These are phyloP conservation scores for Trichechus manatus DNA, from an alignment of 2,113 vertebrate species.

Conservation along the genomic window DNA sequence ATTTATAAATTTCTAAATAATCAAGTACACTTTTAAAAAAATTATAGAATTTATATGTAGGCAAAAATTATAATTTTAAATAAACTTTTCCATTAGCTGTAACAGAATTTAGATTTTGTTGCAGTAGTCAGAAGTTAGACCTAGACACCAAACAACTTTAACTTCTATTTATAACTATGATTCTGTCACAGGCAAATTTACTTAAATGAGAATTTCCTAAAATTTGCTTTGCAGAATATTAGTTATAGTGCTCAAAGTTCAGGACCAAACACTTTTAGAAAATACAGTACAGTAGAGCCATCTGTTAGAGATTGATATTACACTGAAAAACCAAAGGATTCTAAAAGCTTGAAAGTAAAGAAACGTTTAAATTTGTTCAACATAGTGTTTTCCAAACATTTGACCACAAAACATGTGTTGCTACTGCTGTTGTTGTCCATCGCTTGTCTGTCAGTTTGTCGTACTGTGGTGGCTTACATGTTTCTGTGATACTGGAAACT, in stretches of 20 bases:
- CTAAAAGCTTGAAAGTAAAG: background rate
- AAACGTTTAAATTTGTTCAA: background rate
- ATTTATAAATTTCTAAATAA: background rate
- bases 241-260: slow-evolving; percentile 15
- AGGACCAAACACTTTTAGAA: background rate
- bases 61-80: background rate
- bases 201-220: slow-evolving; percentile 16
- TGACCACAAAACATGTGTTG: background rate
- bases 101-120: background rate
- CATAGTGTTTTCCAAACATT: background rate
- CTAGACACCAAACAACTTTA: background rate
- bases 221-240: background rate
- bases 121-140: background rate
- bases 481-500: too few species aligned
- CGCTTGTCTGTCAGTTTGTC: too few species aligned
- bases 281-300: background rate
- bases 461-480: too few species aligned
- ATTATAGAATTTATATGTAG: background rate
- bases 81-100: background rate
- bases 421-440: background rate
- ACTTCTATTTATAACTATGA: background rate
- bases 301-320: background rate
- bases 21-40: background rate
- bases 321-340: background rate
- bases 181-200: background rate